These are phyloP conservation scores for Paradisaea rubra DNA, from an alignment of 2,113 vertebrate species.

Conservation along the genomic window DNA sequence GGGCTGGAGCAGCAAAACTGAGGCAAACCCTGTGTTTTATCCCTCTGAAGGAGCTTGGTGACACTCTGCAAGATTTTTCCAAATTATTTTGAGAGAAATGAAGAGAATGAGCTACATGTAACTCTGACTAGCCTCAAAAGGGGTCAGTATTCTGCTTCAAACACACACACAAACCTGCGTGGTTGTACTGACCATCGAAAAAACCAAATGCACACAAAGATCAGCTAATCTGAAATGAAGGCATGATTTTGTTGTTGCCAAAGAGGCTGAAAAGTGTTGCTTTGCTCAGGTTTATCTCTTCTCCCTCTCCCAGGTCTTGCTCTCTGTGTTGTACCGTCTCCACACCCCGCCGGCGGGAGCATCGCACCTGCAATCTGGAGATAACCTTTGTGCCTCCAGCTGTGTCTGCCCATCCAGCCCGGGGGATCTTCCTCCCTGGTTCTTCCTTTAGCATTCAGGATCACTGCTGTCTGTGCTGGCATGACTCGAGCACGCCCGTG, in stretches of 20 bases:
- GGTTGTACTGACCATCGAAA: background rate
- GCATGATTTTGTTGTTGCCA: background rate
- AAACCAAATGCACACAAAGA: background rate
- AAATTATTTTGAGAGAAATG: background rate
- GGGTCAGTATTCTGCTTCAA: background rate
- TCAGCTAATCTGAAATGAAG: background rate
- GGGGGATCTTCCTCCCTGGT: accelerated
- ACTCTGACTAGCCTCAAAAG: background rate
- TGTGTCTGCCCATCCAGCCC: background rate
- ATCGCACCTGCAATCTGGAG: background rate
- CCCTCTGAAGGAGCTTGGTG: background rate
- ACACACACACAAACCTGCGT: background rate
- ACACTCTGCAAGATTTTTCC: background rate
- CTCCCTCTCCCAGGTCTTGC: background rate
- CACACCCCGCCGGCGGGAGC: accelerated
- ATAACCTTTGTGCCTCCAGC: background rate
- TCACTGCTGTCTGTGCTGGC: background rate
- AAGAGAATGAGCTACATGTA: background rate
- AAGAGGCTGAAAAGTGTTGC: background rate
- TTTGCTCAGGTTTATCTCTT: background rate
- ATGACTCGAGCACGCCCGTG: accelerated
- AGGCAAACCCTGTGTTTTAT: background rate
- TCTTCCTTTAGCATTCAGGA: background rate
- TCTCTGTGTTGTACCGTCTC: accelerated
- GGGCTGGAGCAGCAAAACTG: background rate